A percentile compares a stretch with the other conserved stretches of the same genome.
phyloP scores from a whole-genome alignment of 1,140 invertebrate species.

The Tetraneura akinire region DNA sequence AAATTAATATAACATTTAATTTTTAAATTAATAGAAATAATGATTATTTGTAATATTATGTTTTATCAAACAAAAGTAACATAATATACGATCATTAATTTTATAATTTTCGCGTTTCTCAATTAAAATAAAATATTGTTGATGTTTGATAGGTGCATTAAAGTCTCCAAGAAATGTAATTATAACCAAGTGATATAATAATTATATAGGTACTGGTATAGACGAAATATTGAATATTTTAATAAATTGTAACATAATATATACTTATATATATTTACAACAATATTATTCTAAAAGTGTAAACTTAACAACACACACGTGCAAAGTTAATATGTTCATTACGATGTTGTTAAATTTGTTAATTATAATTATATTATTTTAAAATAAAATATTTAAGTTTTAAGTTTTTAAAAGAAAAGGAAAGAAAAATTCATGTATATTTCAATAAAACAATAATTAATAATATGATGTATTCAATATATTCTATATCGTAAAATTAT shows the following conservation, averaged over 20 bases:
- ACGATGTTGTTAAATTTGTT: constrained; percentile 48
- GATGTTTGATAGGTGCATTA: constrained; percentile 1
- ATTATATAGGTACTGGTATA: background rate
- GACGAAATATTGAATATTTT: background rate
- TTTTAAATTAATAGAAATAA: too few species aligned
- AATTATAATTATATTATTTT: background rate
- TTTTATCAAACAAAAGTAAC: too few species aligned
- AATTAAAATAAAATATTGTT: background rate
- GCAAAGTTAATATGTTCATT: constrained; percentile 19
- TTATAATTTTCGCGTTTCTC: too few species aligned
- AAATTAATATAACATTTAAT: too few species aligned
- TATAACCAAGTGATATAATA: background rate
- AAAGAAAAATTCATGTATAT: too few species aligned
- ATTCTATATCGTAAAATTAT: too few species aligned
- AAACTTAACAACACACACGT: constrained; percentile 49
- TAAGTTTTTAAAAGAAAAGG: too few species aligned
- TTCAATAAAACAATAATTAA: too few species aligned
- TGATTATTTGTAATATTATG: too few species aligned
- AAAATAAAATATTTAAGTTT: background rate
- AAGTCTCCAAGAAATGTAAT: constrained; percentile 9
- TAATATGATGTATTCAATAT: too few species aligned
- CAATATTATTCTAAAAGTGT: background rate
- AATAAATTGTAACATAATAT: background rate
- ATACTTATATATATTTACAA: background rate
- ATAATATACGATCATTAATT: too few species aligned